Percentiles rank a stretch among this genome's conserved stretches.
phyloP scores from a whole-genome alignment of 2,797 vertebrate genomes.

The Naso thynnoides region DNA sequence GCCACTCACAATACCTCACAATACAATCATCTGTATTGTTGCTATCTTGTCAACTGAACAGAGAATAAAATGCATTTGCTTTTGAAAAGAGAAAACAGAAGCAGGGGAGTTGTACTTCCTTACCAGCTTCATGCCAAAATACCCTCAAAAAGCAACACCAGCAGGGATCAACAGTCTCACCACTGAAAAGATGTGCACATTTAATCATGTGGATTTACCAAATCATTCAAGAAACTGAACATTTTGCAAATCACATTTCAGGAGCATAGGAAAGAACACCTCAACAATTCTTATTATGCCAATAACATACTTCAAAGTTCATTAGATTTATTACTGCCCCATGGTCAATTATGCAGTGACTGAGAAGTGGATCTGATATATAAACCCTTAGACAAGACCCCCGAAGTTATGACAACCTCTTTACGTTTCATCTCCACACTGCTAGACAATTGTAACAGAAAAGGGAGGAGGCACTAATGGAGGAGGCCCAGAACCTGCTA shows the following conservation, averaged over 20 bases:
- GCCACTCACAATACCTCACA: conserved; percentile 44
- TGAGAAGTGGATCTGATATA: conserved; percentile 22
- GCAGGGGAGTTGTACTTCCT: neutral
- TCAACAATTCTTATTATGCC: conserved; percentile 31
- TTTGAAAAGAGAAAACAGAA: conserved; percentile 18
- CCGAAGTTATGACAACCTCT: conserved; percentile 11
- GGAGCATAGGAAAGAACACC: conserved; percentile 50
- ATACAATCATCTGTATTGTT: conserved; percentile 50
- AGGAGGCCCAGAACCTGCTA: conserved; percentile 40
- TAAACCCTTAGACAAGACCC: conserved; percentile 31
- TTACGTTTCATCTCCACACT: conserved; percentile 20
- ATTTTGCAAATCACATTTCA: conserved; percentile 64
- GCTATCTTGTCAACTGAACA: conserved; percentile 20
- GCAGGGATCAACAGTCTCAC: conserved; percentile 51
- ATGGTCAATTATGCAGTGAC: conserved; percentile 28
- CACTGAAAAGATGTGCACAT: conserved; percentile 70
- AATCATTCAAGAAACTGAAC: conserved; percentile 64
- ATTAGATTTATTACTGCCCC: conserved; percentile 35
- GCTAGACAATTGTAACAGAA: conserved; percentile 27
- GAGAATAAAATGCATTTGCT: conserved; percentile 21
- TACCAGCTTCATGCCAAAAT: neutral
- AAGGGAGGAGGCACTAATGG: conserved; percentile 29
- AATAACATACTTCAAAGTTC: conserved; percentile 41
- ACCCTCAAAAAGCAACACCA: conserved; percentile 5
- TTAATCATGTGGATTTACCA: conserved; percentile 73